Evolutionary conservation across 1,140 invertebrate genomes (phyloP).

Genomic region (Bursaphelenchus mucronatus): DNA sequence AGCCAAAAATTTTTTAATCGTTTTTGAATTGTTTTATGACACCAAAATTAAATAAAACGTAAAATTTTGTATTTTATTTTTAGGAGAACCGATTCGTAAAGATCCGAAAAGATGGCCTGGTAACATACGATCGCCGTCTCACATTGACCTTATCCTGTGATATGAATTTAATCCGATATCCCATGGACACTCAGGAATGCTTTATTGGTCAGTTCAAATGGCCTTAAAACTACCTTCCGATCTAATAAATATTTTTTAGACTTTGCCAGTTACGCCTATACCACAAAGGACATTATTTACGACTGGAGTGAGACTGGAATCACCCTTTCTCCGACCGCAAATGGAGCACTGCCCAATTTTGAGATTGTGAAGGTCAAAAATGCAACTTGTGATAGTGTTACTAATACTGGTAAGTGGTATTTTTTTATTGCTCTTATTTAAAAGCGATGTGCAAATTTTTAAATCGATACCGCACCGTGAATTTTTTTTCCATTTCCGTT

Average conservation of each 20-base stretch:
- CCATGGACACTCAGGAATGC: constrained; percentile 84
- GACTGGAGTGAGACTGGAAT: constrained; percentile 77
- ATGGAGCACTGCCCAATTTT: constrained; percentile 47
- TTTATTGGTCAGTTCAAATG: constrained; percentile 80
- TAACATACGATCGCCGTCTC: constrained; percentile 41
- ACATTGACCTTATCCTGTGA: constrained; percentile 77
- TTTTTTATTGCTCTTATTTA: not conserved
- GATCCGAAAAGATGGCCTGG: constrained; percentile 31
- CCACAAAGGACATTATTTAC: constrained; percentile 85
- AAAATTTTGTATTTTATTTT: constrained; percentile 15
- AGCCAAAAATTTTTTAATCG: no score
- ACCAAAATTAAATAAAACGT: no score
- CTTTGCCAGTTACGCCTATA: constrained; percentile 73
- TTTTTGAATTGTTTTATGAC: no score
- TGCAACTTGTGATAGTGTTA: constrained; percentile 36
- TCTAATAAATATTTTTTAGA: constrained; percentile 1
- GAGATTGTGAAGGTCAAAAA: constrained; percentile 37
- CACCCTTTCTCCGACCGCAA: constrained; percentile 35
- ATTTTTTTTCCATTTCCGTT: no score
- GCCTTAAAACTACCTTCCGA: not conserved
- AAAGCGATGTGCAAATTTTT: no score
- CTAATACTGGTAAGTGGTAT: constrained; percentile 38
- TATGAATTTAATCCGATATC: constrained; percentile 86
- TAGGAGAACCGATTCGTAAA: constrained; percentile 44
- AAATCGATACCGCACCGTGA: no score